Evolutionary conservation across 2,113 vertebrate genomes (phyloP).

Genomic region (Perca flavescens): DNA sequence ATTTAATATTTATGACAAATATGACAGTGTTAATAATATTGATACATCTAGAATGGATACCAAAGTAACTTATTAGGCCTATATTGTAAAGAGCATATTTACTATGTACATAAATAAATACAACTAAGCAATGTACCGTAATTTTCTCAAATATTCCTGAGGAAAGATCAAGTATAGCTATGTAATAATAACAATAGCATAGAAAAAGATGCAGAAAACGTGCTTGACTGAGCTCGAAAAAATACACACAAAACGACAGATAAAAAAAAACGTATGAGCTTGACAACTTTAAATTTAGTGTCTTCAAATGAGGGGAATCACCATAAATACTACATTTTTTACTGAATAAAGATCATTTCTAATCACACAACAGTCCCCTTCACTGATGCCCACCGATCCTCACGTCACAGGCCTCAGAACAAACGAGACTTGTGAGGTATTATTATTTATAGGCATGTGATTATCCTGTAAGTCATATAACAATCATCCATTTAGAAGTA

Average conservation of each 20-base stretch:
- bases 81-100: neutral
- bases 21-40: neutral
- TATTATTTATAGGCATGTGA: constrained; percentile 23
- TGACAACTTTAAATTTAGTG: neutral
- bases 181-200: neutral
- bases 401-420: neutral
- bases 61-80: neutral
- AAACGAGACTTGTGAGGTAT: constrained; percentile 17
- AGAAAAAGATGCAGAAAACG: no score
- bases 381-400: constrained; percentile 20
- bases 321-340: neutral
- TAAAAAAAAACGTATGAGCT: neutral
- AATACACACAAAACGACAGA: no score
- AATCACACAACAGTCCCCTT: neutral
- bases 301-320: neutral
- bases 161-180: neutral
- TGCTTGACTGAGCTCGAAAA: no score
- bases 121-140: neutral
- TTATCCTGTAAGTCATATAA: constrained; percentile 29
- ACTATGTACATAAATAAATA: neutral
- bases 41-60: neutral
- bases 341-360: neutral
- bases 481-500: constrained; percentile 17
- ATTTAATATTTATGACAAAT: neutral
- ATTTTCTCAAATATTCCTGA: neutral